Percentiles rank a stretch among this genome's conserved stretches.
Conservation (phyloP, 2,113 vertebrate species). For the Xenotilapia caudafasciata region DNA sequence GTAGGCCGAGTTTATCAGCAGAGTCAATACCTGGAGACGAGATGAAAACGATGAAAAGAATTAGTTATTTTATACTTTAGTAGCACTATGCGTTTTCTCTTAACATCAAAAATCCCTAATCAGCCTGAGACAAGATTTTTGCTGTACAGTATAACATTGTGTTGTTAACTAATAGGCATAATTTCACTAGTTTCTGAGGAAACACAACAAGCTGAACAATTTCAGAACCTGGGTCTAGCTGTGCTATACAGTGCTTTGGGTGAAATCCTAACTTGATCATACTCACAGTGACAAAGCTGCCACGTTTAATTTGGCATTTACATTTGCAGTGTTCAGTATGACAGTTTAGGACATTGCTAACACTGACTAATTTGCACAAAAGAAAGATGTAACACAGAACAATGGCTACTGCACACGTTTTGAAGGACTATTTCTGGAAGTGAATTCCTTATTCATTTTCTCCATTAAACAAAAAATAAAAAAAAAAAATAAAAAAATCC, state of each 20-base stretch:
- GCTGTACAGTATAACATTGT: not conserved
- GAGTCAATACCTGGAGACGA: slow-evolving; percentile 81
- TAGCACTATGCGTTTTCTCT: not conserved
- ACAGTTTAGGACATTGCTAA: not conserved
- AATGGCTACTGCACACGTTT: not conserved
- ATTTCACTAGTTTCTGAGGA: not conserved
- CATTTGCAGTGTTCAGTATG: not conserved
- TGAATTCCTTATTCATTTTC: not conserved
- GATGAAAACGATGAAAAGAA: not conserved
- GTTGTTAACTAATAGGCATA: not conserved
- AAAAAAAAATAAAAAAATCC: not conserved
- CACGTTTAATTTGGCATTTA: not conserved
- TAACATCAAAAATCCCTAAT: not conserved
- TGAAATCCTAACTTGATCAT: not conserved
- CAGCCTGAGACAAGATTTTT: not conserved
- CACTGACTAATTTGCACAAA: not conserved
- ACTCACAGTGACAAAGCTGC: not conserved
- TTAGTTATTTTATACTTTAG: not conserved
- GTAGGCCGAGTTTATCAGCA: slow-evolving; percentile 95
- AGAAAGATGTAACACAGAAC: not conserved
- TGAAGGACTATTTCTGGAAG: not conserved
- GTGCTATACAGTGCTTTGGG: not conserved
- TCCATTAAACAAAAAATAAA: not conserved
- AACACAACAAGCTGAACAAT: not conserved
- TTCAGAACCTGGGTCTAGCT: not conserved